A percentile compares a stretch with the other conserved stretches of the same genome.
Evolutionary conservation across 2,888 invertebrate genomes (phyloP).

Genomic region (Hecatera dysodea): DNA sequence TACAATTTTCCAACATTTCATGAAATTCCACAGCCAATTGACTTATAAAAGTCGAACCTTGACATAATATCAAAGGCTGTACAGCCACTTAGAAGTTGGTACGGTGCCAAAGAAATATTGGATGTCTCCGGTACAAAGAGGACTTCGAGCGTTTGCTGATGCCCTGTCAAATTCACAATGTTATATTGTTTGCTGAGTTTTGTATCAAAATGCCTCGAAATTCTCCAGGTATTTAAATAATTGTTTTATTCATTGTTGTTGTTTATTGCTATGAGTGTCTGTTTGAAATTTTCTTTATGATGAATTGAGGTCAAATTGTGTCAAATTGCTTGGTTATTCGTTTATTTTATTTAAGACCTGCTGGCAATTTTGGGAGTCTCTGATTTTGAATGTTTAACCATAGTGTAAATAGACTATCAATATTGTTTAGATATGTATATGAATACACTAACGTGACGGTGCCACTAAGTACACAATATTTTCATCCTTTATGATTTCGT

Average conservation of each 20-base stretch:
- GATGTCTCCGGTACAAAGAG: slow-evolving; percentile 54
- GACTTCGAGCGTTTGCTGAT: slow-evolving; percentile 29
- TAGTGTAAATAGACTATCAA: neutral
- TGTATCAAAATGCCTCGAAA: slow-evolving; percentile 26
- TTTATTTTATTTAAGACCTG: neutral
- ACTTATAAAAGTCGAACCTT: slow-evolving; percentile 60
- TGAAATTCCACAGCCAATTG: slow-evolving; percentile 34
- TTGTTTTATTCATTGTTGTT: slow-evolving; percentile 38
- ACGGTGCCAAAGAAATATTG: slow-evolving; percentile 61
- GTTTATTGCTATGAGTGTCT: slow-evolving; percentile 6
- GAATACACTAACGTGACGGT: too few relatives aligned
- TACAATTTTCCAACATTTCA: slow-evolving; percentile 13
- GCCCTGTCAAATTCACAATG: slow-evolving; percentile 56
- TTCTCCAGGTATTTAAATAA: slow-evolving; percentile 33
- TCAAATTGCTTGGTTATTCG: neutral
- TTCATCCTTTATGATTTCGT: neutral
- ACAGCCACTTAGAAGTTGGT: slow-evolving; percentile 62
- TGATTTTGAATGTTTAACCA: neutral
- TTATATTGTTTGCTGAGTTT: slow-evolving; percentile 50
- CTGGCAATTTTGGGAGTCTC: neutral
- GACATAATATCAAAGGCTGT: slow-evolving; percentile 56
- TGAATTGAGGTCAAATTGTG: neutral
- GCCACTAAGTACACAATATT: neutral
- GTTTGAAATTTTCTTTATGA: slow-evolving; percentile 8
- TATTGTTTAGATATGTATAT: too few relatives aligned